Conservation (phyloP, 2,113 vertebrate species). For the Lycocorax pyrrhopterus region DNA sequence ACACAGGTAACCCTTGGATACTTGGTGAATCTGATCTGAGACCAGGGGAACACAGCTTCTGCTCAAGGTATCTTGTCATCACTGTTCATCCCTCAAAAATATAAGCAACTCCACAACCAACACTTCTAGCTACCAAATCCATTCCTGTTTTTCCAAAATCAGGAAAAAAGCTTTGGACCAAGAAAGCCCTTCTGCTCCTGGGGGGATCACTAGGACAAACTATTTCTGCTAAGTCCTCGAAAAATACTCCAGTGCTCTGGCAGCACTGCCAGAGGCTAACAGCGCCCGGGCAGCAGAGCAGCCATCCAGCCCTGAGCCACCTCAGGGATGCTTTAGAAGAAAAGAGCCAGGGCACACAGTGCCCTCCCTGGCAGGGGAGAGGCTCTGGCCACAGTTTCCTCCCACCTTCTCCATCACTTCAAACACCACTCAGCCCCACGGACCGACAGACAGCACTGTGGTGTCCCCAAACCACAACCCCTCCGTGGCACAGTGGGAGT, state of each 20-base stretch:
- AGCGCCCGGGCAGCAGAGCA: not conserved
- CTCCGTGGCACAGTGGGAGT: accelerated
- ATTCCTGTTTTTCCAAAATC: not conserved
- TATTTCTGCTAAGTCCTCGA: not conserved
- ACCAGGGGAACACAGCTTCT: not conserved
- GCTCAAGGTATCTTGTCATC: not conserved
- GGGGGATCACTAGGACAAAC: not conserved
- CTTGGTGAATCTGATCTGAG: not conserved
- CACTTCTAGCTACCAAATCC: not conserved
- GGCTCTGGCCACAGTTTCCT: not conserved
- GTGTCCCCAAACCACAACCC: not conserved
- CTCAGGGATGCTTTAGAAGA: not conserved
- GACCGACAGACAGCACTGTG: accelerated
- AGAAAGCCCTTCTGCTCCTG: not conserved
- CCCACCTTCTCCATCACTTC: not conserved
- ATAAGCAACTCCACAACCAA: not conserved
- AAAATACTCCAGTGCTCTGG: accelerated
- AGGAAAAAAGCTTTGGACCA: not conserved
- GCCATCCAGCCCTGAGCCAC: not conserved
- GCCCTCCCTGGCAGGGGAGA: not conserved
- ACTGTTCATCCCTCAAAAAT: not conserved
- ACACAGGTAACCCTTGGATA: not conserved
- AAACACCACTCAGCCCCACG: accelerated
- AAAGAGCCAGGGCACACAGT: accelerated
- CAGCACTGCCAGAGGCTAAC: accelerated